A percentile compares a stretch with the other conserved stretches of the same genome.
phyloP scores from a whole-genome alignment of 2,888 invertebrate species.

The Xanthorhoe spadicearia region DNA sequence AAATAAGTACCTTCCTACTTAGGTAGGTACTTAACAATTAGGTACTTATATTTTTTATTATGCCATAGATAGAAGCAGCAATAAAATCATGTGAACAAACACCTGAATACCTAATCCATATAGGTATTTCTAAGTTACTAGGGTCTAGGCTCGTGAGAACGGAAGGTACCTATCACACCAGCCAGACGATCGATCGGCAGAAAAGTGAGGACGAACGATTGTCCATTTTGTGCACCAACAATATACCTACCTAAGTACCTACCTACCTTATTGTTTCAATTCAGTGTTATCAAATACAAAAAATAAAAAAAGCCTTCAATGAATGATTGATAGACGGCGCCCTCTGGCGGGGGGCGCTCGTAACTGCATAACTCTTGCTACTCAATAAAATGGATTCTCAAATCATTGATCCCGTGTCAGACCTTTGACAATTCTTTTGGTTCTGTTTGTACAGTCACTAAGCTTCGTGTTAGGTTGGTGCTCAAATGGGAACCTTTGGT shows the following conservation, averaged over 20 bases:
- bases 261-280: too few species aligned
- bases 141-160: constrained; percentile 6
- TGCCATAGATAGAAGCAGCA: too few species aligned
- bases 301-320: constrained; percentile 84
- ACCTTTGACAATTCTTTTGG: constrained; percentile 36
- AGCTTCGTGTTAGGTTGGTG: neutral
- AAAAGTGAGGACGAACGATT: neutral
- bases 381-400: constrained; percentile 81
- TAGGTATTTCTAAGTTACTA: too few species aligned
- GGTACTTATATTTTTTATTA: neutral
- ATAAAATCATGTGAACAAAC: too few species aligned
- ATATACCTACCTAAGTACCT: too few species aligned
- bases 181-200: constrained; percentile 1
- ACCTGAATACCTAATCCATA: too few species aligned
- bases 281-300: too few species aligned
- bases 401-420: constrained; percentile 65
- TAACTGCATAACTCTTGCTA: constrained; percentile 77
- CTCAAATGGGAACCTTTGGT: too few species aligned
- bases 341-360: constrained; percentile 56
- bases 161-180: too few species aligned
- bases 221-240: too few species aligned
- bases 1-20: neutral
- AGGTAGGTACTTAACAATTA: neutral
- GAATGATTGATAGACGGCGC: constrained; percentile 84
- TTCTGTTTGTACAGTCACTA: constrained; percentile 11